Conservation (phyloP, 2,113 vertebrate genomes). For the Lepisosteus oculatus region DNA sequence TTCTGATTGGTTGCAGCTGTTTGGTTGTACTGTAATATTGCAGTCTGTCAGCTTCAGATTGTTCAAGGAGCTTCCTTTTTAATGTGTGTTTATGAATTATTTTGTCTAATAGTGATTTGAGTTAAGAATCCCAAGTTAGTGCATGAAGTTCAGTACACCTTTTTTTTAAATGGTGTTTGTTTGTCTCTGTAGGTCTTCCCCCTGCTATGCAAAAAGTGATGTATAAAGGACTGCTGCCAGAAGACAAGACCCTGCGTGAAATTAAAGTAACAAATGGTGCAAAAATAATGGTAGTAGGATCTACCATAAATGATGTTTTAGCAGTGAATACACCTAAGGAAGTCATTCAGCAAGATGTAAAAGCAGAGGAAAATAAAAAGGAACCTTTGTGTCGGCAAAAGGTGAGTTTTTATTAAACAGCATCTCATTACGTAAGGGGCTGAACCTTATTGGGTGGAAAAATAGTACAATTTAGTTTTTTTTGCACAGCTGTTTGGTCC, state of each 20-base stretch:
- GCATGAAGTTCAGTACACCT: too few species aligned
- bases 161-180: neutral
- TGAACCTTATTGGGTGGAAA: too few species aligned
- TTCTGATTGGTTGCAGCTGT: too few species aligned
- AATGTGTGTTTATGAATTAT: too few species aligned
- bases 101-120: too few species aligned
- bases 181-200: conserved; percentile 76
- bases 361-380: conserved; percentile 94
- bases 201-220: conserved; percentile 99
- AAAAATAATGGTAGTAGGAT: conserved; percentile 98
- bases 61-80: too few species aligned
- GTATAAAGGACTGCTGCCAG: conserved; percentile 95
- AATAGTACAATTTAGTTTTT: too few species aligned
- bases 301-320: conserved; percentile 95
- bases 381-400: conserved; percentile 97
- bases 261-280: conserved; percentile 94
- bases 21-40: too few species aligned
- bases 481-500: too few species aligned
- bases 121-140: too few species aligned
- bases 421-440: too few species aligned
- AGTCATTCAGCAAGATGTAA: conserved; percentile 88
- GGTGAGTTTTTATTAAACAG: conserved; percentile 50
- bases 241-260: conserved; percentile 94
- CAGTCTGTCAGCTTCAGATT: too few species aligned
- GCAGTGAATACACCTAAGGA: conserved; percentile 97